Conservation (phyloP, 2,797 vertebrate genomes). For the Takifugu ocellatus region DNA sequence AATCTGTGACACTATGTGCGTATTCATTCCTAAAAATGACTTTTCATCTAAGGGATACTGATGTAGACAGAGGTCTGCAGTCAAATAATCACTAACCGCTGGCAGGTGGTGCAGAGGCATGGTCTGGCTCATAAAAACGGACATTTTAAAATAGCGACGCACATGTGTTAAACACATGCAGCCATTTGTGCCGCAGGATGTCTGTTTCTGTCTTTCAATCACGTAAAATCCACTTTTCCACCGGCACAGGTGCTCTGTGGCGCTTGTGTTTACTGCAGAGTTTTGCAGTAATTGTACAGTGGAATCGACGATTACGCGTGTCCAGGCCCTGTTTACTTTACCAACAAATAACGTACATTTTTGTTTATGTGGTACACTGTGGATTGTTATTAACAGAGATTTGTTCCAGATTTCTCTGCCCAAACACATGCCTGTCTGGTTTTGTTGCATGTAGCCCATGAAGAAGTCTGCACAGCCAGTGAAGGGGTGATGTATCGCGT, state of each 20-base stretch:
- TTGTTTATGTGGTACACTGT: background rate
- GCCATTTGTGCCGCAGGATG: constrained; percentile 20
- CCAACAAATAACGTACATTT: background rate
- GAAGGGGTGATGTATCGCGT: constrained; percentile 94
- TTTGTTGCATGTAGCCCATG: constrained; percentile 80
- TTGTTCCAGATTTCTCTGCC: background rate
- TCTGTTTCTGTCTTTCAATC: constrained; percentile 50
- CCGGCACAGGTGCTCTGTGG: constrained; percentile 40
- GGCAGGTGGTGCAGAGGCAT: too few species aligned
- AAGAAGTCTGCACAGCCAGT: constrained; percentile 91
- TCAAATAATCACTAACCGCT: too few species aligned
- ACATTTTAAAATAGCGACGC: constrained; percentile 39
- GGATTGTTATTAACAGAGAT: too few species aligned
- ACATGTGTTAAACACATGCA: constrained; percentile 39
- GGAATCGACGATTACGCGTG: constrained; percentile 17
- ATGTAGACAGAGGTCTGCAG: too few species aligned
- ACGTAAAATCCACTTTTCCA: constrained; percentile 10
- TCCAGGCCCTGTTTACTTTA: constrained; percentile 1
- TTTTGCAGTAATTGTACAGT: constrained; percentile 37
- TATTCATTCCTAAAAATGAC: too few species aligned
- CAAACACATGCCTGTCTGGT: constrained; percentile 9
- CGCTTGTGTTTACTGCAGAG: constrained; percentile 11
- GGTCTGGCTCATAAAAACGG: constrained; percentile 23
- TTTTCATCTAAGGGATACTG: too few species aligned
- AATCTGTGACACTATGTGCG: too few species aligned